These are phyloP conservation scores for Paramisgurnus dabryanus DNA, from an alignment of 2,113 vertebrate genomes.

Conservation along the genomic window DNA sequence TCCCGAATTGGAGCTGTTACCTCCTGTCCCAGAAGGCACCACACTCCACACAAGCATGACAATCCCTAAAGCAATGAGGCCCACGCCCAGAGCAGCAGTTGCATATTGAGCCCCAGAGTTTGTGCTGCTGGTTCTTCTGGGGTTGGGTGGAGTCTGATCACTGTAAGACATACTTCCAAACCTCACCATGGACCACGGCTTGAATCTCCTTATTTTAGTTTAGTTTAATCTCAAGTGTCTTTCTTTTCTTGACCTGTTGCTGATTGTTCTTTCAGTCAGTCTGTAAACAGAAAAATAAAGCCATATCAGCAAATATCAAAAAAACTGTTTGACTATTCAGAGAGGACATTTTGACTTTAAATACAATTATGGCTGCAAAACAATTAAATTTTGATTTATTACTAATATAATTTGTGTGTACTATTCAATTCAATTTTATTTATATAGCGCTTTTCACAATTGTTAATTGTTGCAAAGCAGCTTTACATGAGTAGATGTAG, in stretches of 20 bases:
- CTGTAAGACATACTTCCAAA: constrained; percentile 29
- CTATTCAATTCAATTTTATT: too few species aligned
- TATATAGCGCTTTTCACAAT: too few species aligned
- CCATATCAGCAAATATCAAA: not conserved
- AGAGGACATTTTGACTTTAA: too few species aligned
- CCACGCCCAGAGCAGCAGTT: constrained; percentile 88
- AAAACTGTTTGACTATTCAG: not conserved
- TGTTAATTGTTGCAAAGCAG: too few species aligned
- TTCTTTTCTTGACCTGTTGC: not conserved
- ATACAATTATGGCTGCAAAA: too few species aligned
- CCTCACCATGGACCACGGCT: not conserved
- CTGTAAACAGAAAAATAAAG: constrained; percentile 6
- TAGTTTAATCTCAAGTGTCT: not conserved
- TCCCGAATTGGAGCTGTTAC: constrained; percentile 72
- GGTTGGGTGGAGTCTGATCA: constrained; percentile 17
- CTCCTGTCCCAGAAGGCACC: constrained; percentile 69
- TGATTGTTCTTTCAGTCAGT: not conserved
- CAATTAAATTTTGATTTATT: too few species aligned
- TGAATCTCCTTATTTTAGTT: not conserved
- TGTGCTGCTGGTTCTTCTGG: constrained; percentile 57
- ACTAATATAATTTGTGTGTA: too few species aligned
- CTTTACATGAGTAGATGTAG: too few species aligned
- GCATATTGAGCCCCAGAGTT: constrained; percentile 89
- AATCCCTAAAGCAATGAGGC: constrained; percentile 87
- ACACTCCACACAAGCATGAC: constrained; percentile 97